Percentiles rank a stretch among this genome's conserved stretches.
Evolutionary conservation across 2,113 vertebrate genomes (phyloP).

Genomic region (Drymodes brunneopygia): DNA sequence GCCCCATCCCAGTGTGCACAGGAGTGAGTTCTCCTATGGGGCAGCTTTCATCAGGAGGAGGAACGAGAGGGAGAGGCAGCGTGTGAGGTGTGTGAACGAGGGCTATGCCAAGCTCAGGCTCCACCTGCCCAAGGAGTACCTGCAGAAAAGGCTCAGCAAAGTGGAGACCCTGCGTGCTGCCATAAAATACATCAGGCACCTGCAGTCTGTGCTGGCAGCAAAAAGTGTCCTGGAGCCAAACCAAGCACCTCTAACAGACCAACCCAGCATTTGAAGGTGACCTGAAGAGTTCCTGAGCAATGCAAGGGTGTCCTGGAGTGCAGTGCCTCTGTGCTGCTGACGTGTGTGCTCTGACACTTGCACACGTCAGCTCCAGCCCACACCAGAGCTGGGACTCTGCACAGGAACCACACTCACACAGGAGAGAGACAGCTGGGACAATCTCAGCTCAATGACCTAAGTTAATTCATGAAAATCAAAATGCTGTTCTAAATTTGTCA

Average conservation of each 20-base stretch:
- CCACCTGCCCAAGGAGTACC: conserved; percentile 74
- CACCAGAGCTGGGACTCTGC: neutral
- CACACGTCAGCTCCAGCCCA: neutral
- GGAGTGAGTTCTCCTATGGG: conserved; percentile 61
- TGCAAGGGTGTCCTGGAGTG: neutral
- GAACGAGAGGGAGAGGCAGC: conserved; percentile 79
- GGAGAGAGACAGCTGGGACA: neutral
- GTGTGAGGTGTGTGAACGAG: conserved; percentile 80
- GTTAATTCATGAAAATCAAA: neutral
- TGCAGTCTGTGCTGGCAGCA: conserved; percentile 68
- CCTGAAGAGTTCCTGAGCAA: neutral
- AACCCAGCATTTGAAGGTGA: neutral
- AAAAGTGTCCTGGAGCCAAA: neutral
- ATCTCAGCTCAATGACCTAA: neutral
- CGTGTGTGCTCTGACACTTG: neutral
- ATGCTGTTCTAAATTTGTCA: neutral
- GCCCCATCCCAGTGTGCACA: conserved; percentile 14
- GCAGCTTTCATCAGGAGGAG: conserved; percentile 77
- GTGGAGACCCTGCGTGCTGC: conserved; percentile 80
- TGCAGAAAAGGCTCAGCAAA: conserved; percentile 79
- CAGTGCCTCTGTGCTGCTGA: neutral
- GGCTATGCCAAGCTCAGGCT: conserved; percentile 76
- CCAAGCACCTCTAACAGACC: neutral
- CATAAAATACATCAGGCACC: conserved; percentile 74
- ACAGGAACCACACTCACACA: neutral